Evolutionary conservation across 2,888 invertebrate genomes (phyloP).

Genomic region (Monoplex corrugatus): DNA sequence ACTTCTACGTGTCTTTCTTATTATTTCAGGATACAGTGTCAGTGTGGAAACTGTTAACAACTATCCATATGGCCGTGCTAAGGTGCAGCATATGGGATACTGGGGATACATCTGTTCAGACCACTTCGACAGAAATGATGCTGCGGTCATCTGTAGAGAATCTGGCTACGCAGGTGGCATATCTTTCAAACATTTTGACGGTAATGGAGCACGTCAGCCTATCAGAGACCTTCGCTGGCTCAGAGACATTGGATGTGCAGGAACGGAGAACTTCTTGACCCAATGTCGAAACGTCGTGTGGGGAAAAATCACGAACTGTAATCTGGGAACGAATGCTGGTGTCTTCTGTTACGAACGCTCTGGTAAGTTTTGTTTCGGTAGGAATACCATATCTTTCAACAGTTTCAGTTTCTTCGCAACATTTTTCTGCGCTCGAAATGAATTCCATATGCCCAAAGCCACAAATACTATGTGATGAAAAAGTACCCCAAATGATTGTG

Average conservation of each 20-base stretch:
- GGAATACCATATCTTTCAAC: no score
- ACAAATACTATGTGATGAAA: no score
- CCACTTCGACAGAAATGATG: slow-evolving; percentile 70
- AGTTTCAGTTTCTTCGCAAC: no score
- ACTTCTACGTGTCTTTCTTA: no score
- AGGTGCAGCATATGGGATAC: slow-evolving; percentile 64
- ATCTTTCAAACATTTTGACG: slow-evolving; percentile 54
- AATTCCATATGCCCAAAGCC: no score
- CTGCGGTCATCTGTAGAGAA: slow-evolving; percentile 70
- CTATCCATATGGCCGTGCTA: slow-evolving; percentile 63
- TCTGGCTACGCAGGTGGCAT: slow-evolving; percentile 67
- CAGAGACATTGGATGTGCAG: slow-evolving; percentile 73
- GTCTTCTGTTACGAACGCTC: slow-evolving; percentile 71
- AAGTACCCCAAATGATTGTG: no score
- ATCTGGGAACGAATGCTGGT: slow-evolving; percentile 67
- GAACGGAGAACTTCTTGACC: slow-evolving; percentile 64
- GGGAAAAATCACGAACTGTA: slow-evolving; percentile 40
- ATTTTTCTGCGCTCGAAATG: no score
- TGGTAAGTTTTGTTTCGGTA: slow-evolving; percentile 55
- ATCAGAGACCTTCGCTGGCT: slow-evolving; percentile 82
- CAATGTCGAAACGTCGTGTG: slow-evolving; percentile 41
- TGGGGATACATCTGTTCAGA: slow-evolving; percentile 70
- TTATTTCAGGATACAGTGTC: slow-evolving; percentile 61
- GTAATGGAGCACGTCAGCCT: slow-evolving; percentile 53
- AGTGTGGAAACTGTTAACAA: slow-evolving; percentile 59